These are phyloP conservation scores for Drosophila quasianomalipes DNA, from an alignment of 2,888 invertebrate species.

Conservation along the genomic window DNA sequence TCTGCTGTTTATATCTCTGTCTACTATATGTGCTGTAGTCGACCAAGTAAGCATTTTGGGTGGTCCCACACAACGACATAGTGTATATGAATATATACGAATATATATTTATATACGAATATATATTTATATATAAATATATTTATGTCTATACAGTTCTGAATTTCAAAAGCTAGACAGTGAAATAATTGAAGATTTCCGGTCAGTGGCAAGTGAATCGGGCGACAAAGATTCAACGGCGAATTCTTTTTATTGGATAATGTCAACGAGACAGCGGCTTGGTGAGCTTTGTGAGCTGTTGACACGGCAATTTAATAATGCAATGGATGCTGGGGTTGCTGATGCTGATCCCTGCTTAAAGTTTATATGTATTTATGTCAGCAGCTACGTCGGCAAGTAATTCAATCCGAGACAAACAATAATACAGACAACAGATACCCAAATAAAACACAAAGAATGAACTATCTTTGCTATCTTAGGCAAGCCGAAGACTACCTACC, in stretches of 20 bases:
- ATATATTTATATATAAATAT: not conserved
- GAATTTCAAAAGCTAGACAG: slow-evolving; percentile 62
- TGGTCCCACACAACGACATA: slow-evolving; percentile 47
- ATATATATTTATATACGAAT: no score
- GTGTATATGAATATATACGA: not conserved
- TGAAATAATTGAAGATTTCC: slow-evolving; percentile 73
- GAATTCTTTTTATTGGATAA: slow-evolving; percentile 72
- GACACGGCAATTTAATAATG: slow-evolving; percentile 51
- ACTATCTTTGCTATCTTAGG: not conserved
- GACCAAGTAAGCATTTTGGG: slow-evolving; percentile 53
- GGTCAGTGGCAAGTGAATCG: slow-evolving; percentile 44
- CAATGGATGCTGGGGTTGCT: slow-evolving; percentile 28
- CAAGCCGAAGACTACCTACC: not conserved
- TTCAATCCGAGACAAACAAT: slow-evolving; percentile 59
- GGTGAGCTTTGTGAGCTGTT: slow-evolving; percentile 28
- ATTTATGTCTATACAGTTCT: slow-evolving; percentile 40
- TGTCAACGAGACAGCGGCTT: slow-evolving; percentile 54
- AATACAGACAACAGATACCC: not conserved
- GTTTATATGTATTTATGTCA: slow-evolving; percentile 53
- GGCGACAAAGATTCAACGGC: slow-evolving; percentile 47
- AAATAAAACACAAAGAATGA: not conserved
- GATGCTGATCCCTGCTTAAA: slow-evolving; percentile 23
- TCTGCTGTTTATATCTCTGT: slow-evolving; percentile 53
- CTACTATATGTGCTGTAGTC: slow-evolving; percentile 5
- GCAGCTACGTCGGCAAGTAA: slow-evolving; percentile 59